These are phyloP conservation scores for Chromoteleia sp. DNA, from an alignment of 2,888 invertebrate species.

Conservation along the genomic window DNA sequence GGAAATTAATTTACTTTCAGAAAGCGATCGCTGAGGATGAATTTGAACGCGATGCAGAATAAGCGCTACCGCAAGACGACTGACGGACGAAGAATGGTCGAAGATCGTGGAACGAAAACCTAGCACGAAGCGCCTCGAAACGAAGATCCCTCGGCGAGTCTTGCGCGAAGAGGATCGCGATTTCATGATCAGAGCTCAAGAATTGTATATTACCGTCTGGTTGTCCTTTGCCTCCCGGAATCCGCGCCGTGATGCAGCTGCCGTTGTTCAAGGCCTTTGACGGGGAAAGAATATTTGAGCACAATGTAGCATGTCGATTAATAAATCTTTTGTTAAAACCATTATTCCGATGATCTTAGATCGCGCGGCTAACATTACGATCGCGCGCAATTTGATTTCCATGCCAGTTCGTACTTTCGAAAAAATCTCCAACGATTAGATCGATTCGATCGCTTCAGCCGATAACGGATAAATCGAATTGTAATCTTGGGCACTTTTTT, in stretches of 20 bases:
- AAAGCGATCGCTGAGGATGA: slow-evolving; percentile 70
- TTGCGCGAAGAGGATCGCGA: slow-evolving; percentile 74
- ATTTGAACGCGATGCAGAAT: slow-evolving; percentile 66
- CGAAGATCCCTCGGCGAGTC: slow-evolving; percentile 62
- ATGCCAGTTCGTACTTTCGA: slow-evolving; percentile 12
- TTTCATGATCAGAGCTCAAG: slow-evolving; percentile 75
- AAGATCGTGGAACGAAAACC: slow-evolving; percentile 70
- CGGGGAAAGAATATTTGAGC: slow-evolving; percentile 49
- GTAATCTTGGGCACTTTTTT: slow-evolving; percentile 8
- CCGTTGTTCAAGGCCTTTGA: slow-evolving; percentile 65
- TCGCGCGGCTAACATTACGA: slow-evolving; percentile 29
- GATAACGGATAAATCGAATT: slow-evolving; percentile 24
- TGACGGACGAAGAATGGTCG: slow-evolving; percentile 71
- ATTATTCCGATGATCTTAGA: slow-evolving; percentile 49
- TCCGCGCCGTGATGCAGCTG: slow-evolving; percentile 76
- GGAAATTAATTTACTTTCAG: slow-evolving; percentile 71
- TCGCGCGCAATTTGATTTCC: slow-evolving; percentile 36
- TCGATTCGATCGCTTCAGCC: slow-evolving; percentile 3
- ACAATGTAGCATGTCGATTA: slow-evolving; percentile 62
- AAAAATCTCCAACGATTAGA: slow-evolving; percentile 28
- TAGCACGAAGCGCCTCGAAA: slow-evolving; percentile 60
- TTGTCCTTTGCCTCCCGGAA: slow-evolving; percentile 78
- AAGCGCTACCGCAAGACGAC: slow-evolving; percentile 69
- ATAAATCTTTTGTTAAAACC: slow-evolving; percentile 63
- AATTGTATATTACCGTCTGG: slow-evolving; percentile 75